phyloP scores from a whole-genome alignment of 2,113 vertebrate species.

The Xiphorhynchus elegans region DNA sequence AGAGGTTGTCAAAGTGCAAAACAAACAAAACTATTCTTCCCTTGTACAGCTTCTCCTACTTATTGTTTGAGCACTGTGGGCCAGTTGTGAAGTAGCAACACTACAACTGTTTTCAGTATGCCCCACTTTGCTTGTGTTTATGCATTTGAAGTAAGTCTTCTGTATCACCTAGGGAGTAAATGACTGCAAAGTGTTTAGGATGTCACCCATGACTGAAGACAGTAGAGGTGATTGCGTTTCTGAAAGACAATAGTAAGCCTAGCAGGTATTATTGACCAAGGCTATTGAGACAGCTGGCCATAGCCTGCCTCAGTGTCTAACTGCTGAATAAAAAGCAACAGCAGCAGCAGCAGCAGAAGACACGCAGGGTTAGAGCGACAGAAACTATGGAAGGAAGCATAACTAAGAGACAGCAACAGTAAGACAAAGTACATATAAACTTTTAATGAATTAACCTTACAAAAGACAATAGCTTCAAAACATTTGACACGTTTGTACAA shows the following conservation, averaged over 20 bases:
- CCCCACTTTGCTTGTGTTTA: neutral
- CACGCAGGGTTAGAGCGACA: neutral
- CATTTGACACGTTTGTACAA: slow-evolving; percentile 92
- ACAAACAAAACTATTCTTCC: neutral
- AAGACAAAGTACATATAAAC: slow-evolving; percentile 91
- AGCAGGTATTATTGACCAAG: neutral
- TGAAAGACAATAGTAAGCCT: neutral
- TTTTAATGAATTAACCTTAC: slow-evolving; percentile 92
- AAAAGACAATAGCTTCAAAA: slow-evolving; percentile 90
- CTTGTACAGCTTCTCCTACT: neutral
- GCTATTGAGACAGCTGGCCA: neutral
- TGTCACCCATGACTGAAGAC: neutral
- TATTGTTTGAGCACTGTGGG: neutral
- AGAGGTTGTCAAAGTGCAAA: neutral
- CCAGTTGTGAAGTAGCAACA: neutral
- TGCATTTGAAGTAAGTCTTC: neutral
- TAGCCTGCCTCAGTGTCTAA: neutral
- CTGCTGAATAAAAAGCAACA: neutral
- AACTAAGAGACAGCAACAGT: slow-evolving; percentile 50
- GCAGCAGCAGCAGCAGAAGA: neutral
- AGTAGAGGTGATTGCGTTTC: neutral
- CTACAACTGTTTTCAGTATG: neutral
- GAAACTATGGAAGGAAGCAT: slow-evolving; percentile 30
- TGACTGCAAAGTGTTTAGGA: neutral
- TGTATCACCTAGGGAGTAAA: neutral